phyloP scores from a whole-genome alignment of 2,888 invertebrate species.

The Drosophila borealis region DNA sequence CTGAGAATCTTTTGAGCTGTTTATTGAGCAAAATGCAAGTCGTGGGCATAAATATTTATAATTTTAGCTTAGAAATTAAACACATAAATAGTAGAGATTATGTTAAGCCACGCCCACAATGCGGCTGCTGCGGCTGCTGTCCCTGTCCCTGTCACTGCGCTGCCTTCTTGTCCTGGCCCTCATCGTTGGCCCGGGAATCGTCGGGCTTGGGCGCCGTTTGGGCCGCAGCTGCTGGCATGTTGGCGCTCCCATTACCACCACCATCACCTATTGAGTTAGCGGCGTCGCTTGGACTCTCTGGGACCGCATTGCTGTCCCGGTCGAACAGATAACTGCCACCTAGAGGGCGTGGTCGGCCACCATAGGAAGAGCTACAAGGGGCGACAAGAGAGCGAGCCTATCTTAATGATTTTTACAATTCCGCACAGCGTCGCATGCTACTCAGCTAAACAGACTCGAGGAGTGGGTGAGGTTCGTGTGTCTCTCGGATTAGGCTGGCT shows the following conservation, averaged over 20 bases:
- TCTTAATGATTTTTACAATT: slow-evolving; percentile 82
- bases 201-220: slow-evolving; percentile 58
- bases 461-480: neutral
- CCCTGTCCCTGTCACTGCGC: slow-evolving; percentile 16
- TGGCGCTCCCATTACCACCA: slow-evolving; percentile 44
- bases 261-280: slow-evolving; percentile 57
- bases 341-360: slow-evolving; percentile 83
- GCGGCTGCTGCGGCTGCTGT: slow-evolving; percentile 39
- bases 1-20: slow-evolving; percentile 71
- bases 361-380: slow-evolving; percentile 85
- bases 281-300: slow-evolving; percentile 57
- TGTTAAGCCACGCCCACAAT: slow-evolving; percentile 58
- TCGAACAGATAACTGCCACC: slow-evolving; percentile 84
- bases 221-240: slow-evolving; percentile 68
- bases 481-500: slow-evolving; percentile 4
- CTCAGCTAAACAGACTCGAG: neutral
- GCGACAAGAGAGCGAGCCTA: slow-evolving; percentile 84
- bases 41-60: slow-evolving; percentile 26
- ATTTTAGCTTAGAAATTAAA: slow-evolving; percentile 57
- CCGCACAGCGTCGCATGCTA: slow-evolving; percentile 27
- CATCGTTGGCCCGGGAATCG: slow-evolving; percentile 27
- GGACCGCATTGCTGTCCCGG: slow-evolving; percentile 80
- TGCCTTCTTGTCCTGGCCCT: slow-evolving; percentile 42
- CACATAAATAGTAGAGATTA: slow-evolving; percentile 68
- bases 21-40: slow-evolving; percentile 65